Evolutionary conservation across 2,888 invertebrate species (phyloP).

Genomic region (Amaurobius ferox): DNA sequence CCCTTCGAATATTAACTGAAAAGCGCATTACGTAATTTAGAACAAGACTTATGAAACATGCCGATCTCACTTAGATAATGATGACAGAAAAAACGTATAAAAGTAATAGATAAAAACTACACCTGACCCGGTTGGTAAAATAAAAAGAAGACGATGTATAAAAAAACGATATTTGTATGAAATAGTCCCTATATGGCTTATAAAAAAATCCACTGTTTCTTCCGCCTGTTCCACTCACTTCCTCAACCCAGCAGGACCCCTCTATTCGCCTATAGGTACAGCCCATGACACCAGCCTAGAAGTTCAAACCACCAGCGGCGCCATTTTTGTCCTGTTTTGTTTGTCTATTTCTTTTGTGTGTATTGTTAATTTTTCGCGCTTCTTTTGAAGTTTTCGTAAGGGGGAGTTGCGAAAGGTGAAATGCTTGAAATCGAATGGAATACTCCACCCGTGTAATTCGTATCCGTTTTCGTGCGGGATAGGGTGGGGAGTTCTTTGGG

Average conservation of each 20-base stretch:
- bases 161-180: neutral
- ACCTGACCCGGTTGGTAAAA: neutral
- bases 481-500: neutral
- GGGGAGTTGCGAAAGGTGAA: neutral
- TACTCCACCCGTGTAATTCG: slow-evolving; percentile 7
- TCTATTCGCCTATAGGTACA: neutral
- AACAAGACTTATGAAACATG: neutral
- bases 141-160: neutral
- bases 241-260: neutral
- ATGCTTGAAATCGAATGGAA: neutral
- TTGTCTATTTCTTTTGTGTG: neutral
- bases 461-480: neutral
- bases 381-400: neutral
- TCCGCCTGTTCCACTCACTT: neutral
- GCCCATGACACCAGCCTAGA: neutral
- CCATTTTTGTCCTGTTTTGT: slow-evolving; percentile 1
- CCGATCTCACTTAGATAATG: slow-evolving; percentile 1
- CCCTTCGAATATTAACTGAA: neutral
- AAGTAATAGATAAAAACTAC: neutral
- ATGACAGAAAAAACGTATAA: neutral
- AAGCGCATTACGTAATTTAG: slow-evolving; percentile 4
- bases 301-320: neutral
- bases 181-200: neutral
- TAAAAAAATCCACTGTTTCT: neutral
- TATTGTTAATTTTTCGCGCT: slow-evolving; percentile 6